These are phyloP conservation scores for Macrophya alboannulata DNA, from an alignment of 2,888 invertebrate species.

Conservation along the genomic window DNA sequence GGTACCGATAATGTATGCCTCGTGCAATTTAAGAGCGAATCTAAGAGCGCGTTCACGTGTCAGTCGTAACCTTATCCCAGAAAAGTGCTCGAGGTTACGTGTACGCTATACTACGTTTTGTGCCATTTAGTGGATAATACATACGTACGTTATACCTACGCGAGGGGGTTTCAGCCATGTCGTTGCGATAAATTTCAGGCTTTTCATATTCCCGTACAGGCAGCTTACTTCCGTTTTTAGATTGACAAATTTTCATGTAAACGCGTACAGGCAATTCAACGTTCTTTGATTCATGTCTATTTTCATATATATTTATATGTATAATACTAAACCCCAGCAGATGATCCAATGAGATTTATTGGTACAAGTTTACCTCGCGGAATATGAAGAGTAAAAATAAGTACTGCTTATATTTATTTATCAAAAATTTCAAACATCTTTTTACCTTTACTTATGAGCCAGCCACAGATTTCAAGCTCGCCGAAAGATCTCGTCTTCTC, in stretches of 20 bases:
- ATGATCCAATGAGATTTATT: not conserved
- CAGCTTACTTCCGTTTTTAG: not conserved
- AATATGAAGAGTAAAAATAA: not conserved
- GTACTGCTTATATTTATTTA: not conserved
- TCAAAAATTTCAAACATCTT: not conserved
- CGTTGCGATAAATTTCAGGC: conserved; percentile 24
- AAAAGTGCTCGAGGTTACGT: not conserved
- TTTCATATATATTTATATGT: not conserved
- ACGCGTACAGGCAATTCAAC: not conserved
- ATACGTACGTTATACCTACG: too few relatives aligned
- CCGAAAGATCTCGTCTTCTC: not conserved
- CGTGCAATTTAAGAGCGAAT: conserved; percentile 3
- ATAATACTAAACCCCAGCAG: not conserved
- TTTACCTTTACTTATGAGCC: not conserved
- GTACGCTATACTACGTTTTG: not conserved
- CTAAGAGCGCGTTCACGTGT: conserved; percentile 8
- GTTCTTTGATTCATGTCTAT: not conserved
- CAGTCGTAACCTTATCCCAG: not conserved
- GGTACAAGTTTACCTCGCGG: not conserved
- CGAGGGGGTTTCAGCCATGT: not conserved
- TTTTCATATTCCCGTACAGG: conserved; percentile 2
- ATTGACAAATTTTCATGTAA: conserved; percentile 25
- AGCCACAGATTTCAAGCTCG: not conserved
- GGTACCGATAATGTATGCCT: not conserved
- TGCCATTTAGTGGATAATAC: not conserved